These are phyloP conservation scores for Xestia sexstrigata DNA, from an alignment of 2,888 invertebrate species.

Conservation along the genomic window DNA sequence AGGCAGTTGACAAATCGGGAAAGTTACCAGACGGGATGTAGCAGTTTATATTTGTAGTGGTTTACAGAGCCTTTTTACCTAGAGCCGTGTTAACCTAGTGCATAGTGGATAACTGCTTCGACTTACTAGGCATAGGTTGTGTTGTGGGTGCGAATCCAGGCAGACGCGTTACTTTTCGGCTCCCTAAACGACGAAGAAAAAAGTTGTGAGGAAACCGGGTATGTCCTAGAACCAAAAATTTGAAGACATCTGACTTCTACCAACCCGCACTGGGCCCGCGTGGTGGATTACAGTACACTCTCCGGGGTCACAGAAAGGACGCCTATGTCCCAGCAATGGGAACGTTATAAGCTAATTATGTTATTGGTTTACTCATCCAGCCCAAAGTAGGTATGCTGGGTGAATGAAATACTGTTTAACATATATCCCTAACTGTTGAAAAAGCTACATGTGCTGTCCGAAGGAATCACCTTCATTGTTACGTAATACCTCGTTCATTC, in stretches of 20 bases:
- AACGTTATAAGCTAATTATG: neutral
- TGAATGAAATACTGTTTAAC: neutral
- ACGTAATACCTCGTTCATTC: conserved; percentile 6
- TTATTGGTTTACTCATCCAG: neutral
- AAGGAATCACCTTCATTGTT: neutral
- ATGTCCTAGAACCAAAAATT: no score
- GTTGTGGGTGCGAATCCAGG: neutral
- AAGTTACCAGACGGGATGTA: neutral
- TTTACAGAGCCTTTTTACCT: neutral
- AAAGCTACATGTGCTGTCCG: neutral
- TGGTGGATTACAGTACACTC: neutral
- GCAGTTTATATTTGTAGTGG: neutral
- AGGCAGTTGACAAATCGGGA: neutral
- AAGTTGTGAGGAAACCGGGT: neutral
- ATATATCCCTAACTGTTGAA: neutral
- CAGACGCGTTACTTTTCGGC: neutral
- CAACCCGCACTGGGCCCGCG: neutral
- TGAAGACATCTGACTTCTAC: no score
- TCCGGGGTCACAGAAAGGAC: neutral
- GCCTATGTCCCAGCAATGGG: neutral
- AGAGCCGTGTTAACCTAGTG: neutral
- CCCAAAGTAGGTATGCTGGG: neutral
- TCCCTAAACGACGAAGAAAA: neutral
- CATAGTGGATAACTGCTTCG: neutral
- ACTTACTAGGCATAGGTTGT: neutral